These are phyloP conservation scores for Macrosoma leucophasiata DNA, from an alignment of 2,888 invertebrate genomes.

Conservation along the genomic window DNA sequence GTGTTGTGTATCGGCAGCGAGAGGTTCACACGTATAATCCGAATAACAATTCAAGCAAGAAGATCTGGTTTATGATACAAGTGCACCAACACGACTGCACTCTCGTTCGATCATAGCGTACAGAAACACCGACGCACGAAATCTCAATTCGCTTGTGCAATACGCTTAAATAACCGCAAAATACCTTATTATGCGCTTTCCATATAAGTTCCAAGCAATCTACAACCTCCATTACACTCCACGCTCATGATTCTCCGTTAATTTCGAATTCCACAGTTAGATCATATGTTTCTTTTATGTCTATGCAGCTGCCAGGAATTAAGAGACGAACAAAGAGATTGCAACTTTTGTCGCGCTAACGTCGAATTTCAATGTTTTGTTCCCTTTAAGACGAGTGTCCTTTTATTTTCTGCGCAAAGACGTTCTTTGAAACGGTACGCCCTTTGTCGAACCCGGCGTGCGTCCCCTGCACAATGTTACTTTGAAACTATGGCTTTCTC, in stretches of 20 bases:
- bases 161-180: constrained; percentile 72
- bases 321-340: constrained; percentile 55
- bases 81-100: constrained; percentile 39
- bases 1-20: constrained; percentile 28
- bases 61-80: constrained; percentile 59
- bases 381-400: constrained; percentile 45
- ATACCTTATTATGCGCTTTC: constrained; percentile 73
- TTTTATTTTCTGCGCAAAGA: constrained; percentile 53
- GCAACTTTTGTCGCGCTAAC: constrained; percentile 62
- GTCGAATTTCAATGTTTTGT: constrained; percentile 58
- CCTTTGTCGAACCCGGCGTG: constrained; percentile 50
- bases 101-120: constrained; percentile 46
- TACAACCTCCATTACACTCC: constrained; percentile 57
- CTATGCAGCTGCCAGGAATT: constrained; percentile 62
- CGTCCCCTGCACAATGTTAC: constrained; percentile 36
- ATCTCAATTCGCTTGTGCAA: constrained; percentile 70
- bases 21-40: constrained; percentile 61
- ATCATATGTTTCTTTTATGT: constrained; percentile 58
- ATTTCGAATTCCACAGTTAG: constrained; percentile 58
- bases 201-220: constrained; percentile 70
- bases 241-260: constrained; percentile 62
- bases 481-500: constrained; percentile 29
- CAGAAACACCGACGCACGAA: constrained; percentile 59
- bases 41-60: constrained; percentile 58
- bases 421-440: constrained; percentile 60